These are phyloP conservation scores for Bos indicus DNA, from an alignment of 2,113 vertebrate species.

Conservation along the genomic window DNA sequence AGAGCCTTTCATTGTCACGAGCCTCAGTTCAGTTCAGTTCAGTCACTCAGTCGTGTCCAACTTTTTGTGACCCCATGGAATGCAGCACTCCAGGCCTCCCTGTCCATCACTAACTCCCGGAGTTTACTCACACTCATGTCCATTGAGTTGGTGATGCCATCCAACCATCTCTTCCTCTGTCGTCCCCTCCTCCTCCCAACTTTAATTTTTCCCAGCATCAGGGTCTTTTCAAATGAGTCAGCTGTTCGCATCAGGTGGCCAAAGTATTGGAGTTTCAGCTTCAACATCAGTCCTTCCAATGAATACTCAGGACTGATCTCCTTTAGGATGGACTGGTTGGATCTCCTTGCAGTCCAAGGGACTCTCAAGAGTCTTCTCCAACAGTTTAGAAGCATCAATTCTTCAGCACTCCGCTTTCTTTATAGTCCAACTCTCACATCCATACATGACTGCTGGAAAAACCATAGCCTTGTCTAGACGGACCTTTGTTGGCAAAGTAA, in stretches of 20 bases:
- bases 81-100: background rate
- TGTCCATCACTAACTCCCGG: background rate
- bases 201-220: background rate
- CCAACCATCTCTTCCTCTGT: background rate
- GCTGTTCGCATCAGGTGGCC: background rate
- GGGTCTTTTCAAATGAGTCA: background rate
- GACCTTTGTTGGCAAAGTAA: background rate
- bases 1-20: background rate
- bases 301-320: background rate
- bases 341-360: background rate
- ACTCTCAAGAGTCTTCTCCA: background rate
- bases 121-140: background rate
- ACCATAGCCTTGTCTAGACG: background rate
- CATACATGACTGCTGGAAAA: background rate
- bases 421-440: background rate
- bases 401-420: background rate
- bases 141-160: background rate
- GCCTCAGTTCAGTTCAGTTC: background rate
- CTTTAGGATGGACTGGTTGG: background rate
- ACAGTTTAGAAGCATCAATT: background rate
- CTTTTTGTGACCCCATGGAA: background rate
- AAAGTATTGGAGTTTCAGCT: background rate
- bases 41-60: background rate
- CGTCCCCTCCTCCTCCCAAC: fast-evolving
- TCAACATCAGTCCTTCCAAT: background rate